Percentiles rank a stretch among this genome's conserved stretches.
phyloP scores from a whole-genome alignment of 1,140 invertebrate genomes.

The Augochlora pura region DNA sequence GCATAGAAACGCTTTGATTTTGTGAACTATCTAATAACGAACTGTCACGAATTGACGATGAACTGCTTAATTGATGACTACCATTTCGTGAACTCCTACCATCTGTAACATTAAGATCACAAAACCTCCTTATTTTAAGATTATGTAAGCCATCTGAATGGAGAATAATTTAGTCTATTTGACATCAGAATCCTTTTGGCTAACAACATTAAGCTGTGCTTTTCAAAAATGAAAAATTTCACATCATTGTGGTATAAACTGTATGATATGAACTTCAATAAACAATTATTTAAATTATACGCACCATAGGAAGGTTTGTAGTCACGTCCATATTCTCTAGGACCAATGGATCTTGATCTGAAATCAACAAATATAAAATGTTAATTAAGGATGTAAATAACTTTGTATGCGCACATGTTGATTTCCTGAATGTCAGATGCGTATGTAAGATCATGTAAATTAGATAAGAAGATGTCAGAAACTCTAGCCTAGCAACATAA shows the following conservation, averaged over 20 bases:
- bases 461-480: constrained; percentile 69
- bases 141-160: neutral
- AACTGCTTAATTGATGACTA: constrained; percentile 79
- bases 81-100: constrained; percentile 81
- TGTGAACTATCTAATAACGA: constrained; percentile 67
- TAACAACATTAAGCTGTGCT: constrained; percentile 63
- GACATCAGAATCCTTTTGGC: constrained; percentile 68
- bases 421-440: constrained; percentile 58
- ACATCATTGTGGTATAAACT: constrained; percentile 47
- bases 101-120: constrained; percentile 70
- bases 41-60: constrained; percentile 69
- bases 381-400: constrained; percentile 27
- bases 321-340: constrained; percentile 73
- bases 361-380: constrained; percentile 44
- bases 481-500: constrained; percentile 72
- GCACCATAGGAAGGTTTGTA: constrained; percentile 75
- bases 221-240: constrained; percentile 52
- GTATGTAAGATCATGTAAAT: constrained; percentile 57
- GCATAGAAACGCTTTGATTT: constrained; percentile 73
- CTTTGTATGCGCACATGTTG: neutral
- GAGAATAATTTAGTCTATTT: neutral
- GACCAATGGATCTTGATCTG: constrained; percentile 76
- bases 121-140: neutral
- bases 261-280: neutral
- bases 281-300: constrained; percentile 16